Evolutionary conservation across 2,797 vertebrate genomes (phyloP).

Genomic region (Chloroceryle inda): DNA sequence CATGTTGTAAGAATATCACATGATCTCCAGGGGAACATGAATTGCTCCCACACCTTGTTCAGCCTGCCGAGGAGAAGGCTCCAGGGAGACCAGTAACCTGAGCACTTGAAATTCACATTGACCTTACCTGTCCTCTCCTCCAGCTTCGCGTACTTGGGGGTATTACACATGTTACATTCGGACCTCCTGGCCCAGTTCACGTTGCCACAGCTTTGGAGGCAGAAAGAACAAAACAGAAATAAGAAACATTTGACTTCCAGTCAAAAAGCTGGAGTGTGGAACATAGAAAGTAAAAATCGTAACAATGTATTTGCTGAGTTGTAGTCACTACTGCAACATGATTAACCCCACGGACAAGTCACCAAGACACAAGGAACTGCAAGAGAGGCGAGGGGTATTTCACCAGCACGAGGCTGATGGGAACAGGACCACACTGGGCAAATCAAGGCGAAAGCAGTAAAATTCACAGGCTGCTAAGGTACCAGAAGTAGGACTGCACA

Average conservation of each 20-base stretch:
- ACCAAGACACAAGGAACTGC: neutral
- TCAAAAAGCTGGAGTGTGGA: neutral
- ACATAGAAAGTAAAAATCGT: neutral
- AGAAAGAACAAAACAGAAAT: neutral
- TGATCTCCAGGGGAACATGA: neutral
- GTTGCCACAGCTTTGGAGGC: slow-evolving; percentile 91
- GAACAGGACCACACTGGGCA: neutral
- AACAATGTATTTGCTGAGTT: neutral
- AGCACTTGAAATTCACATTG: no score
- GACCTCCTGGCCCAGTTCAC: slow-evolving; percentile 98
- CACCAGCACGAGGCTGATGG: fast-evolving
- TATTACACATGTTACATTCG: slow-evolving; percentile 99
- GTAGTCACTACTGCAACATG: neutral
- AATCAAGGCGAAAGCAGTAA: neutral
- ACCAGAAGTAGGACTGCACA: neutral
- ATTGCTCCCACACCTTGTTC: neutral
- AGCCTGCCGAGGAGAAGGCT: neutral
- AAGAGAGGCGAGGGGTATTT: fast-evolving
- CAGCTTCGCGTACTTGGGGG: slow-evolving; percentile 97
- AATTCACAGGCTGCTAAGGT: neutral
- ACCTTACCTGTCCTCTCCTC: slow-evolving; percentile 96
- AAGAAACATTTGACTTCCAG: neutral
- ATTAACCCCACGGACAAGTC: neutral
- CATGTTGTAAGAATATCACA: fast-evolving
- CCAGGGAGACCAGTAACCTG: neutral